These are phyloP conservation scores for Neoascia interrupta DNA, from an alignment of 2,888 invertebrate genomes.

Conservation along the genomic window DNA sequence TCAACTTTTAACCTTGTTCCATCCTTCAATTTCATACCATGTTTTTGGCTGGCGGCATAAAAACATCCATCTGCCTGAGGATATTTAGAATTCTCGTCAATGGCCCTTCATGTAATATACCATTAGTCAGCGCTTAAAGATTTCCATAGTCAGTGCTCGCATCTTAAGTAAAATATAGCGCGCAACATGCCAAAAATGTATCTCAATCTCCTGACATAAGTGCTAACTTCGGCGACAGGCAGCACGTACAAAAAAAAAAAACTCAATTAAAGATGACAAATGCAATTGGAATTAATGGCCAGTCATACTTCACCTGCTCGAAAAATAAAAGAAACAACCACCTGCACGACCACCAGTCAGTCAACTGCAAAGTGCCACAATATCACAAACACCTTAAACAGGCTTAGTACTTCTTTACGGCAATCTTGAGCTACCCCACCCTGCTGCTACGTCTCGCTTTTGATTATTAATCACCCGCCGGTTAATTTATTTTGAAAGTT, in stretches of 20 bases:
- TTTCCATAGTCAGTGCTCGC: neutral
- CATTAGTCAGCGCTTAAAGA: conserved; percentile 33
- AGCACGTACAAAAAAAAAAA: neutral
- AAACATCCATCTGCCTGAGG: too few relatives aligned
- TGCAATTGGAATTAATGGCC: conserved; percentile 40
- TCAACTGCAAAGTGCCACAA: neutral
- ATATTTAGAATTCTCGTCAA: too few relatives aligned
- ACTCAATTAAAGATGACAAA: conserved; percentile 46
- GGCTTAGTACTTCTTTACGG: conserved; percentile 9
- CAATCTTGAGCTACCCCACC: neutral
- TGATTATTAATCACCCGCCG: conserved; percentile 59
- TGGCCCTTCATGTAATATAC: conserved; percentile 2
- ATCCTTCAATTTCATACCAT: too few relatives aligned
- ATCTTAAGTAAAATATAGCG: conserved; percentile 19
- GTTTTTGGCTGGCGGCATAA: too few relatives aligned
- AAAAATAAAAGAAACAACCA: neutral
- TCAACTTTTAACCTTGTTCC: too few relatives aligned
- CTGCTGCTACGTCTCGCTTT: neutral
- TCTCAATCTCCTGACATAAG: conserved; percentile 52
- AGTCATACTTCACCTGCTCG: conserved; percentile 46
- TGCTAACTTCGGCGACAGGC: neutral
- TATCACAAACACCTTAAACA: conserved; percentile 21
- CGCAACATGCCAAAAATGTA: conserved; percentile 46
- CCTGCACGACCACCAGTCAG: conserved; percentile 28
- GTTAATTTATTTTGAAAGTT: conserved; percentile 57